Conservation (phyloP, 2,888 invertebrate genomes). For the Lithosia quadra region DNA sequence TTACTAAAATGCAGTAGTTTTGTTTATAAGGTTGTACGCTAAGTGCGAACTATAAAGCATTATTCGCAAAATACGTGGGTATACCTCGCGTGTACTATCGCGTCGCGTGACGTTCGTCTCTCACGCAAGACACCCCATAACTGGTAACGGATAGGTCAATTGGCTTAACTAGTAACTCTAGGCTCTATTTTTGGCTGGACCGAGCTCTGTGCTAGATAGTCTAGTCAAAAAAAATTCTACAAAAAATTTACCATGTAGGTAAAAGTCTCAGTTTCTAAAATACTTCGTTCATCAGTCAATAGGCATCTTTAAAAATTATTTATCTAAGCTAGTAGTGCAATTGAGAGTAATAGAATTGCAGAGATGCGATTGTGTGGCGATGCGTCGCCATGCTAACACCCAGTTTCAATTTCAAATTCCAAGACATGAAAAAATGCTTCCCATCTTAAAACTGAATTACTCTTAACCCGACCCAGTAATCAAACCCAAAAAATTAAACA, state of each 20-base stretch:
- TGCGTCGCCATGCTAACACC: no score
- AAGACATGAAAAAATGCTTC: no score
- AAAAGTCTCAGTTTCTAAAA: no score
- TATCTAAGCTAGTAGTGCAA: neutral
- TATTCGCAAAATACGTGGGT: neutral
- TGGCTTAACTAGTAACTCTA: neutral
- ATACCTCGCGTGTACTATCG: constrained; percentile 4
- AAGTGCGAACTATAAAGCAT: neutral
- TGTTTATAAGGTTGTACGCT: no score
- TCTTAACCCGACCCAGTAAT: neutral
- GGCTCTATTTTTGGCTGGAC: constrained; percentile 1
- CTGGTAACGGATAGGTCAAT: neutral
- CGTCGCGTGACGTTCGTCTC: neutral
- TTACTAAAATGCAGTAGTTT: no score
- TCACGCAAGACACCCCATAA: neutral
- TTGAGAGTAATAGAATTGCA: neutral
- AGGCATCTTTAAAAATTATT: neutral
- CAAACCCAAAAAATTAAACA: neutral
- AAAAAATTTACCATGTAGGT: no score
- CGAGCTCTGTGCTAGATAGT: neutral
- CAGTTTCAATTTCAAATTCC: no score
- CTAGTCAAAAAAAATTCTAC: no score
- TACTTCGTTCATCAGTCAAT: no score
- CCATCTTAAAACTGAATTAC: no score
- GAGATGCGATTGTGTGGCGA: no score